A percentile compares a stretch with the other conserved stretches of the same genome.
Evolutionary conservation across 2,113 vertebrate genomes (phyloP).

Genomic region (Solenodon paradoxus): DNA sequence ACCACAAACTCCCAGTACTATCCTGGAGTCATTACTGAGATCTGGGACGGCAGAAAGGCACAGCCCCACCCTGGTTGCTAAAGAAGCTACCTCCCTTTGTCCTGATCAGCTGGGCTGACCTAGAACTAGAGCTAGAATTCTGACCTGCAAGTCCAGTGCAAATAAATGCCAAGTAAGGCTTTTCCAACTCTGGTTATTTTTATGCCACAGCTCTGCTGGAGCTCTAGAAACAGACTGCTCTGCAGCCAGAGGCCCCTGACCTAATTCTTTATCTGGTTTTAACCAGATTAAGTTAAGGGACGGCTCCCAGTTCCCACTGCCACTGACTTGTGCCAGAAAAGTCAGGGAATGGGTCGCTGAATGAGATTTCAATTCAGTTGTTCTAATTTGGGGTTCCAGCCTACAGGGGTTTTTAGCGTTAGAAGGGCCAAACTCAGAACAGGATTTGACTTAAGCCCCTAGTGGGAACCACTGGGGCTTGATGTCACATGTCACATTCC

Average conservation of each 20-base stretch:
- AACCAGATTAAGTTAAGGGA: conserved; percentile 57
- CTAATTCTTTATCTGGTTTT: conserved; percentile 72
- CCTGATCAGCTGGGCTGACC: neutral
- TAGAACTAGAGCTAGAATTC: neutral
- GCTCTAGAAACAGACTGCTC: conserved; percentile 42
- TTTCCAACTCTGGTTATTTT: conserved; percentile 42
- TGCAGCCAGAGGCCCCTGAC: conserved; percentile 50
- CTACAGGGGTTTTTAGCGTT: neutral
- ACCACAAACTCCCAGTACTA: neutral
- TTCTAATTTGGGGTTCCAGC: neutral
- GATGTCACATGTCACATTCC: neutral
- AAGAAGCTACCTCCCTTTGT: rapidly evolving
- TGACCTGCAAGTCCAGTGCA: neutral
- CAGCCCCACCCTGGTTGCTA: neutral
- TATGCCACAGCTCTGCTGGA: neutral
- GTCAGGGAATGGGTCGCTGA: neutral
- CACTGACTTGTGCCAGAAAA: neutral
- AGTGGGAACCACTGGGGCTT: neutral
- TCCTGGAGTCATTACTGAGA: neutral
- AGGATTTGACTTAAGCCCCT: neutral
- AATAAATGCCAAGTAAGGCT: neutral
- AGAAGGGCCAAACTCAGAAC: neutral
- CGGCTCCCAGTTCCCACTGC: neutral
- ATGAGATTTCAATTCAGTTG: neutral
- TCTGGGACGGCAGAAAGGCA: rapidly evolving